phyloP scores from a whole-genome alignment of 2,888 invertebrate species.

The Phorcus lineatus region DNA sequence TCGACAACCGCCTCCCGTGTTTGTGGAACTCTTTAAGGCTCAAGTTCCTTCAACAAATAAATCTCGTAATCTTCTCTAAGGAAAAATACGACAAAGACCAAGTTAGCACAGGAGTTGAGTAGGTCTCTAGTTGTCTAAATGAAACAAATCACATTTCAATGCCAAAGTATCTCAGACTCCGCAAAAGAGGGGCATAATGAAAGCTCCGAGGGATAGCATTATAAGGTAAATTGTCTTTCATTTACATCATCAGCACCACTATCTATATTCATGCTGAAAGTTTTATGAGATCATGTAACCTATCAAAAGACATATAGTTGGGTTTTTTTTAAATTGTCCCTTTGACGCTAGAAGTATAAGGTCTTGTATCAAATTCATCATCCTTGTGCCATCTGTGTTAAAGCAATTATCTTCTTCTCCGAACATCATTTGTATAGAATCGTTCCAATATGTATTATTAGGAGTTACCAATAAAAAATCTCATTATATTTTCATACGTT shows the following conservation, averaged over 20 bases:
- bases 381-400: no score
- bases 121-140: not conserved
- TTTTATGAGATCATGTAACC: no score
- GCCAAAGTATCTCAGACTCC: not conserved
- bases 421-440: no score
- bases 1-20: not conserved
- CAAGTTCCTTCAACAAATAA: not conserved
- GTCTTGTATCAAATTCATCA: no score
- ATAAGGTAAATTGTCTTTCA: not conserved
- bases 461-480: no score
- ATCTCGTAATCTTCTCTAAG: not conserved
- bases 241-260: not conserved
- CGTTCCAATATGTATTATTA: no score
- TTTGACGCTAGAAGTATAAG: no score
- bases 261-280: not conserved
- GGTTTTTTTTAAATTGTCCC: no score
- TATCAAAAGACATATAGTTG: no score
- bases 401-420: no score
- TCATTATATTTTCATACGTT: no score
- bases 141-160: not conserved
- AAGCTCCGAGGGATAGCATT: not conserved
- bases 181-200: not conserved
- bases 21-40: not conserved
- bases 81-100: constrained; percentile 15
- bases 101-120: constrained; percentile 6